These are phyloP conservation scores for Cryptoblepharus egeriae DNA, from an alignment of 2,797 vertebrate genomes.

Conservation along the genomic window DNA sequence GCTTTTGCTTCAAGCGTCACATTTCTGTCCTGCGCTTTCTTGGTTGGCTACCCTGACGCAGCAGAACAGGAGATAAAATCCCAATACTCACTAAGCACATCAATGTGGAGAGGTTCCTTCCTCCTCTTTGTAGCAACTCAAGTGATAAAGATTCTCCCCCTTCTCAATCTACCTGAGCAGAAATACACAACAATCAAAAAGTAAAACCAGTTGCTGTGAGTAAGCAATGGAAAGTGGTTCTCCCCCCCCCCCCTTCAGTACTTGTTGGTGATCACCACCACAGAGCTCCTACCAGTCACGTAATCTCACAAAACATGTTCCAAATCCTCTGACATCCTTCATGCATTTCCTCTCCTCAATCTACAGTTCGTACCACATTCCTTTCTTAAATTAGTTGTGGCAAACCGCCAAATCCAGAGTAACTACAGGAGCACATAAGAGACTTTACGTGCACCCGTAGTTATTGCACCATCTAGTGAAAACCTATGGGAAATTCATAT, in stretches of 20 bases:
- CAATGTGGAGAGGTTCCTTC: background rate
- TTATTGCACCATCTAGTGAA: too few species aligned
- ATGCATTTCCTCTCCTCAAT: constrained; percentile 28
- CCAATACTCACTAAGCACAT: constrained; percentile 22
- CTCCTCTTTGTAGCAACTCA: background rate
- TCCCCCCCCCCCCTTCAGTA: background rate
- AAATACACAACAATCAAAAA: background rate
- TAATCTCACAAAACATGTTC: constrained; percentile 47
- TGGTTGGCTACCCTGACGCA: constrained; percentile 44
- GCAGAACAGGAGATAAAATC: constrained; percentile 23
- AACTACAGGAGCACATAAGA: too few species aligned
- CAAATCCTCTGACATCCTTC: constrained; percentile 4
- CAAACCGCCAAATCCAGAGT: too few species aligned
- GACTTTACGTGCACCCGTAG: too few species aligned
- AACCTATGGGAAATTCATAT: too few species aligned
- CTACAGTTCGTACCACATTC: background rate
- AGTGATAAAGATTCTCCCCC: background rate
- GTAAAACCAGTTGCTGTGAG: background rate
- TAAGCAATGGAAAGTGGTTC: background rate
- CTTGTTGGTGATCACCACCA: background rate
- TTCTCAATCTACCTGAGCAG: background rate
- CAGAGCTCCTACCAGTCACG: constrained; percentile 34
- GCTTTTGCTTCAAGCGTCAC: background rate
- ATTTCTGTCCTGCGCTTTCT: constrained; percentile 50
- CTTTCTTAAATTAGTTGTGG: background rate